A percentile compares a stretch with the other conserved stretches of the same genome.
Evolutionary conservation across 2,797 vertebrate genomes (phyloP).

Genomic region (Lacerta bilineata): DNA sequence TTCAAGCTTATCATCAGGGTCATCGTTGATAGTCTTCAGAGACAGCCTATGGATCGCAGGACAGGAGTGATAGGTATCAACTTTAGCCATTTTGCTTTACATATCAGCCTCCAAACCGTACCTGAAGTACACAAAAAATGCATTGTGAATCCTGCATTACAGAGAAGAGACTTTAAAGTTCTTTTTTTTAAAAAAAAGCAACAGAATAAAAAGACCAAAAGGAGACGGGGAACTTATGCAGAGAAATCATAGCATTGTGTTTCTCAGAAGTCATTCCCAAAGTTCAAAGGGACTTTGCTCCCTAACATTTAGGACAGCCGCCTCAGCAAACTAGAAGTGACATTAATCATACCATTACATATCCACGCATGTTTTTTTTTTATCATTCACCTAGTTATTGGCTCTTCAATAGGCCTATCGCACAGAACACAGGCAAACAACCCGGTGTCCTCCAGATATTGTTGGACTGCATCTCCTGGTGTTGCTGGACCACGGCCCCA

Average conservation of each 20-base stretch:
- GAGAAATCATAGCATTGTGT: not conserved
- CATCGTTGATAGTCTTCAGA: constrained; percentile 77
- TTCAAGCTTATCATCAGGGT: constrained; percentile 82
- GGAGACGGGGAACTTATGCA: not conserved
- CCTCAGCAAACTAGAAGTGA: no score
- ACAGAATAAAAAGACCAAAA: constrained; percentile 18
- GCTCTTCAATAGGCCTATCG: no score
- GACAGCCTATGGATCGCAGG: constrained; percentile 73
- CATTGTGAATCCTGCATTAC: not conserved
- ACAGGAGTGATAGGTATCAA: constrained; percentile 84
- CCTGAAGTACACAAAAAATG: constrained; percentile 58
- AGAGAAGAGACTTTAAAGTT: not conserved
- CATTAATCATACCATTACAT: no score
- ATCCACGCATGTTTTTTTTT: no score
- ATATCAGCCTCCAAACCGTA: constrained; percentile 69
- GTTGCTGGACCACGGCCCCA: not conserved
- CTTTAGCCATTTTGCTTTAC: constrained; percentile 80
- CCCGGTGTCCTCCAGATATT: not conserved
- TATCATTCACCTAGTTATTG: no score
- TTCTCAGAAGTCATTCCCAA: not conserved
- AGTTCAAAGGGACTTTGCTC: not conserved
- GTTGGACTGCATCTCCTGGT: not conserved
- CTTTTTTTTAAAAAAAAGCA: constrained; percentile 14
- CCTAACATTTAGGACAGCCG: not conserved
- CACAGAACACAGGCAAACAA: not conserved